Percentiles rank a stretch among this genome's conserved stretches.
phyloP scores from a whole-genome alignment of 1,140 invertebrate species.

The Thaumetopoea pityocampa region DNA sequence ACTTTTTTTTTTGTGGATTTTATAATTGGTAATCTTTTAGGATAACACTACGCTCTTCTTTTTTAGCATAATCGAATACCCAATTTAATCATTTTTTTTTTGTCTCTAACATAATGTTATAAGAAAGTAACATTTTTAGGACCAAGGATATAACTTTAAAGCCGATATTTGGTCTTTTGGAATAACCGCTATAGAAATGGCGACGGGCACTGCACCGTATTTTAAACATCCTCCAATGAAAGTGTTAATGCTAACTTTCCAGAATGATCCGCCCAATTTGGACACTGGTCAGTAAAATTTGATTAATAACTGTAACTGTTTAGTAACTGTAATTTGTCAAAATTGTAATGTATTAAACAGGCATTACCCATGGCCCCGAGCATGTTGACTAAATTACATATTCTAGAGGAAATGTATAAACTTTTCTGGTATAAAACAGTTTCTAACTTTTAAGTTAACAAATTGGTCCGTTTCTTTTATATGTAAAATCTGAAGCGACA shows the following conservation, averaged over 20 bases:
- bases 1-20: too few relatives aligned
- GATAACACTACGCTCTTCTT: too few relatives aligned
- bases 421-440: neutral
- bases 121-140: constrained; percentile 79
- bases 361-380: too few relatives aligned
- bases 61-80: too few relatives aligned
- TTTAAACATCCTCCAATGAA: constrained; percentile 99
- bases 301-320: constrained; percentile 1
- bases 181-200: constrained; percentile 99
- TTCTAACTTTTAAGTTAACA: neutral
- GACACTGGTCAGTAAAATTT: constrained; percentile 83
- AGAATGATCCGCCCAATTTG: constrained; percentile 98
- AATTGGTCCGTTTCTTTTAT: too few relatives aligned
- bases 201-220: constrained; percentile 98
- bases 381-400: too few relatives aligned
- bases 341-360: neutral
- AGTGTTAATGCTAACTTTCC: constrained; percentile 97
- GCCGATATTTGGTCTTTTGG: constrained; percentile 99
- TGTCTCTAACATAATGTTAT: too few relatives aligned
- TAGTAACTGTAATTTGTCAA: neutral
- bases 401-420: too few relatives aligned
- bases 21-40: too few relatives aligned
- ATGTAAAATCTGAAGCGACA: too few relatives aligned
- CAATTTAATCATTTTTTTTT: too few relatives aligned
- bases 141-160: constrained; percentile 99